Base-by-base conservation (phyloP, 2,888 invertebrate species). In the Trimorus sp. region DNA sequence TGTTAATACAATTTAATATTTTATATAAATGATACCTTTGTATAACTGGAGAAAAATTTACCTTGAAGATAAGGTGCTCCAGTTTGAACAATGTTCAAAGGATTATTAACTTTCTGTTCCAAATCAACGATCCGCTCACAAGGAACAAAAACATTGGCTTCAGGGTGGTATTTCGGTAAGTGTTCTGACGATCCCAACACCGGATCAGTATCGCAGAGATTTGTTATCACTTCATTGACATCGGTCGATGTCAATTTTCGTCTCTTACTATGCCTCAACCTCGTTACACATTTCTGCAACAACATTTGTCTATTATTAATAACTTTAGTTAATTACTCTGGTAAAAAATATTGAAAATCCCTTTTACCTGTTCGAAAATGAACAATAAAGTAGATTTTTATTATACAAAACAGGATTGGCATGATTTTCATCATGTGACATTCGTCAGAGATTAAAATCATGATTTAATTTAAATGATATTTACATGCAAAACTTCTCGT, bases 71-170 rank as follows among this genome's bases (percentile, higher is more conserved):
- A 89, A 45, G 91, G 90, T 70, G 87, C 86, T 79, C 85, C 89
- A 59, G 69, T 83, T 84, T 91, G 91, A 3, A 87, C 83, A 42
- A 91, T 76, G 77, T 85, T 88, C 14, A 88, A 75, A 6, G 91
- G 87, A 65, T 90, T 88, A 8, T 89, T 89, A 14, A 90, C 87
- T 71, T 85, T 87, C 45, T 87, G 87, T 9, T 86, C 77, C 56
- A 92, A 81, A 84, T 91, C 89, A 40, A 90, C 68, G 15, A 90
- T 84, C 63, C 85, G 86, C 76, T 91, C 91, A 15, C 88, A 87
- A 74, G 91, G 90, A 56, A 90, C 89, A 83, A 90, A 91, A 16
- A 92, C 89, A 77, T 87, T 89, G 5, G 91, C 91, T 84, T 92
- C 91, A 0, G 87, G 69, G 59, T 91, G 87, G 85, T 89, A 92